Conservation (phyloP, 1,140 invertebrate species). For the Procambarus virginalis region DNA sequence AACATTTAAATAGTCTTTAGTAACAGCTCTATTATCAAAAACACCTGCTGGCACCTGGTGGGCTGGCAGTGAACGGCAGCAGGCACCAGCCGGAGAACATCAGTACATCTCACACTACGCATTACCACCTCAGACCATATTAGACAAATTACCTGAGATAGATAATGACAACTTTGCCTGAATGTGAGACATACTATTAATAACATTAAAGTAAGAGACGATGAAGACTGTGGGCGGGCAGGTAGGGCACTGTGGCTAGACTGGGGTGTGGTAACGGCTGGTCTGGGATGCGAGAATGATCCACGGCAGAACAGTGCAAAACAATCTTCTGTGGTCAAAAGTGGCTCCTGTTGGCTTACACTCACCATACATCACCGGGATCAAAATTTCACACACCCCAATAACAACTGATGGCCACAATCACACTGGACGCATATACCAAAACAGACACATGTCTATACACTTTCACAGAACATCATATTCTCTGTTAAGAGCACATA, state of each 20-base stretch:
- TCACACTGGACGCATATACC: conserved; percentile 32
- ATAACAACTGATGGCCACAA: conserved; percentile 30
- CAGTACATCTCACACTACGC: neutral
- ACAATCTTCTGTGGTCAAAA: conserved; percentile 12
- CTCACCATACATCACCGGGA: conserved; percentile 23
- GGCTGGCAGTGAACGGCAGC: conserved; percentile 37
- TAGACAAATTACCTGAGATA: neutral
- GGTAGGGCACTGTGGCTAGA: conserved; percentile 15
- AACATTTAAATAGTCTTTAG: conserved; percentile 29
- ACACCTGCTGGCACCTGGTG: conserved; percentile 21
- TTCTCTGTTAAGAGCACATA: conserved; percentile 13
- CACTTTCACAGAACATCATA: conserved; percentile 11
- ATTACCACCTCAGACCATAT: neutral
- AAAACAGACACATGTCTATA: conserved; percentile 13
- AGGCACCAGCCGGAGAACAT: conserved; percentile 4
- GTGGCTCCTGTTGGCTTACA: conserved; percentile 24
- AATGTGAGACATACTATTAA: conserved; percentile 4
- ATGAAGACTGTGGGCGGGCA: conserved; percentile 12
- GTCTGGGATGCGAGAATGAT: conserved; percentile 9
- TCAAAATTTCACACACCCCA: conserved; percentile 20
- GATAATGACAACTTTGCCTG: conserved; percentile 1
- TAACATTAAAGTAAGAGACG: conserved; percentile 18
- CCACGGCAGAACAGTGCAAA: conserved; percentile 31
- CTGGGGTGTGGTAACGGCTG: conserved; percentile 19
- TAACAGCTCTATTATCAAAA: conserved; percentile 27